Conservation (phyloP, 2,888 invertebrate genomes). For the Furcula furcula region DNA sequence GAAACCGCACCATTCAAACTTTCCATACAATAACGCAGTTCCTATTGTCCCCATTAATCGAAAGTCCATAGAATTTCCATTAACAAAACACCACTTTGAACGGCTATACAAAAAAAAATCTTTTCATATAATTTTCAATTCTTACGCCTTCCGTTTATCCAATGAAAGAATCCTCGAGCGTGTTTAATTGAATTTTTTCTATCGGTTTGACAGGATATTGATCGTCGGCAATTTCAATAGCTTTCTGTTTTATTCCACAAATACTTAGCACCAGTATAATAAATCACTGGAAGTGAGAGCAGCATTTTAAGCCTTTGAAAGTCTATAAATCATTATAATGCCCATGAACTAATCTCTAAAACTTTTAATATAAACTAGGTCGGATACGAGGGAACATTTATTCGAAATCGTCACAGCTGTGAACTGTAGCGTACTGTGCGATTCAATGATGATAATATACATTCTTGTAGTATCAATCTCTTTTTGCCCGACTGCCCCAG, state of each 20-base stretch:
- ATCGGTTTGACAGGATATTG: constrained; percentile 72
- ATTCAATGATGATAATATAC: too few relatives aligned
- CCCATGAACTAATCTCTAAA: constrained; percentile 36
- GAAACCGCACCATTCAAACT: constrained; percentile 4
- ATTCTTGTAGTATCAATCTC: too few relatives aligned
- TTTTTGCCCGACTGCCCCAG: too few relatives aligned
- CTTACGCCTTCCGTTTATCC: constrained; percentile 66
- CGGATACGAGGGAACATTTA: constrained; percentile 3
- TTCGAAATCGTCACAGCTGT: too few relatives aligned
- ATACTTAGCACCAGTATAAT: constrained; percentile 62
- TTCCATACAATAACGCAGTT: constrained; percentile 8
- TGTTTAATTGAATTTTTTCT: constrained; percentile 74
- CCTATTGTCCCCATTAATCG: constrained; percentile 46
- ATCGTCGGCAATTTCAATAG: constrained; percentile 64
- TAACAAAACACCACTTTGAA: constrained; percentile 56
- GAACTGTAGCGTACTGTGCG: too few relatives aligned
- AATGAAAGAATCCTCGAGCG: constrained; percentile 59
- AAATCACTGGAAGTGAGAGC: constrained; percentile 68
- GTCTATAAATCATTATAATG: constrained; percentile 63
- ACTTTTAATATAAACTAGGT: constrained; percentile 15
- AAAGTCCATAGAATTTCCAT: constrained; percentile 47
- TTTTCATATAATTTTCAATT: constrained; percentile 69
- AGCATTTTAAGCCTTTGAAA: constrained; percentile 60
- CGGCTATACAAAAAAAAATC: constrained; percentile 53
- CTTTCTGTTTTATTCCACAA: constrained; percentile 67